A percentile compares a stretch with the other conserved stretches of the same genome.
Conservation (phyloP, 2,113 vertebrate genomes). For the Dicerorhinus sumatrensis region DNA sequence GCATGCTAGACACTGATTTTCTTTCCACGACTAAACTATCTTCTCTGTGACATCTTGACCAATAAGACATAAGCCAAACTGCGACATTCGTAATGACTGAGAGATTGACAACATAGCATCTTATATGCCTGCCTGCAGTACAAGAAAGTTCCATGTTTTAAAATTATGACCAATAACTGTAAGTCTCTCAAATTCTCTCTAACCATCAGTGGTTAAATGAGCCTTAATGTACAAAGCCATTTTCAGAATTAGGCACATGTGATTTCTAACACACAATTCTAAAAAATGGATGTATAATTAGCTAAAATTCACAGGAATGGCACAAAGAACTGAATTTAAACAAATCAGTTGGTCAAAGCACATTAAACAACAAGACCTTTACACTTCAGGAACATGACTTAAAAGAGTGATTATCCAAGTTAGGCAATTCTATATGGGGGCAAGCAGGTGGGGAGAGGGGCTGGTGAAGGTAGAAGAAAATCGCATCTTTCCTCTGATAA, state of each 20-base stretch:
- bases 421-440: background rate
- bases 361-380: background rate
- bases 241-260: slow-evolving; percentile 61
- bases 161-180: slow-evolving; percentile 34
- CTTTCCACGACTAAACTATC: slow-evolving; percentile 34
- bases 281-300: slow-evolving; percentile 61
- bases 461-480: background rate
- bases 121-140: slow-evolving; percentile 66
- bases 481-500: slow-evolving; percentile 31
- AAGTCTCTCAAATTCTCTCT: slow-evolving; percentile 54
- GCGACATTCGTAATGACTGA: slow-evolving; percentile 59
- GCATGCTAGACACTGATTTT: slow-evolving; percentile 66
- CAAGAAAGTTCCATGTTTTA: slow-evolving; percentile 54
- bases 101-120: slow-evolving; percentile 58
- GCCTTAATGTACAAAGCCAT: slow-evolving; percentile 39
- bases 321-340: slow-evolving; percentile 49
- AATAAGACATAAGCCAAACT: slow-evolving; percentile 71
- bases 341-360: slow-evolving; percentile 22
- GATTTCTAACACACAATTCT: slow-evolving; percentile 49
- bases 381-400: background rate
- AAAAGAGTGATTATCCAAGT: background rate
- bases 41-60: slow-evolving; percentile 69
- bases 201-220: slow-evolving; percentile 61
- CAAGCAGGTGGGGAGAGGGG: background rate
- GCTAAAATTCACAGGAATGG: background rate